These are phyloP conservation scores for Promerops cafer DNA, from an alignment of 2,113 vertebrate species.

Conservation along the genomic window DNA sequence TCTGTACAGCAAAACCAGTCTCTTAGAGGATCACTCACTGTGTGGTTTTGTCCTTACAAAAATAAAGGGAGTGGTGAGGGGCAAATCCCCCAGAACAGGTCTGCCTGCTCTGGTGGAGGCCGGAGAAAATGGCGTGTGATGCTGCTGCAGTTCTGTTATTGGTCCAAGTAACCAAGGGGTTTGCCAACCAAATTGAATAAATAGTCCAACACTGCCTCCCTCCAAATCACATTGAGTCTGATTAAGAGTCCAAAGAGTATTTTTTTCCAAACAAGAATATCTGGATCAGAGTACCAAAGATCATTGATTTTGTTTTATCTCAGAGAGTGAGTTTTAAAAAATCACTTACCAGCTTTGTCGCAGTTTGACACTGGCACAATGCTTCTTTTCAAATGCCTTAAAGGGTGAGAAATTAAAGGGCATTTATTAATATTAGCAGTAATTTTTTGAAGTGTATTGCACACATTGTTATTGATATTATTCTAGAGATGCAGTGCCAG, in stretches of 20 bases:
- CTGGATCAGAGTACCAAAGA: background rate
- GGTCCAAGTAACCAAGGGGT: background rate
- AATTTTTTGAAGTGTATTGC: background rate
- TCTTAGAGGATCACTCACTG: background rate
- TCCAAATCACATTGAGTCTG: background rate
- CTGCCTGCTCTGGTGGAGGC: background rate
- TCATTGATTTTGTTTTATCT: background rate
- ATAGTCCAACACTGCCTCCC: background rate
- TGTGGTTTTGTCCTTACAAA: background rate
- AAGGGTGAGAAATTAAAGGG: background rate
- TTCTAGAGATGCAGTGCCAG: background rate
- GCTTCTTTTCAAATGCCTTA: background rate
- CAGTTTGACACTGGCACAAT: background rate
- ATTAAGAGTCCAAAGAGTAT: background rate
- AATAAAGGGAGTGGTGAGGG: background rate
- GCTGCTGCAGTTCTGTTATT: background rate
- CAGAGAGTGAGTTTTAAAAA: background rate
- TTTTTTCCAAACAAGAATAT: background rate
- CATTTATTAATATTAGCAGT: background rate
- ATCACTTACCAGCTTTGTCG: background rate
- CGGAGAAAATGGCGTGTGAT: fast-evolving
- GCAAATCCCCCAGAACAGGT: background rate
- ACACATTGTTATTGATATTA: background rate
- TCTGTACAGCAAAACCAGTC: background rate
- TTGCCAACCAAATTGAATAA: background rate